Conservation (phyloP, 1,140 invertebrate species). For the Atta cephalotes region DNA sequence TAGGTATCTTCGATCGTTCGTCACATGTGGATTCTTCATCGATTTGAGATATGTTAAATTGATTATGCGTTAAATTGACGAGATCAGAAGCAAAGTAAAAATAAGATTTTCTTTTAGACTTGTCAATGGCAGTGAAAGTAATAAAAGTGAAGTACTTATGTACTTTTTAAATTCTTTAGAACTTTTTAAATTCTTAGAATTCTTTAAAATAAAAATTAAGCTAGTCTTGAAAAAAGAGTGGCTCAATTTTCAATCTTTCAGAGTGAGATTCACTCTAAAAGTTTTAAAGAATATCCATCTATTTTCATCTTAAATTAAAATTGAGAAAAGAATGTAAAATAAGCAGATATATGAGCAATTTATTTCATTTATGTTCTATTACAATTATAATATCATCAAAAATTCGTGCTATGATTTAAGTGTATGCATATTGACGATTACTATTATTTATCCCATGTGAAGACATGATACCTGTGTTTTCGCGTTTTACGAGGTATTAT, state of each 20-base stretch:
- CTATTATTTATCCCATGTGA: slow-evolving; percentile 18
- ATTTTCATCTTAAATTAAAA: background rate
- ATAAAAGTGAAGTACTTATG: background rate
- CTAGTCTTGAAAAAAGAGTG: too few species aligned
- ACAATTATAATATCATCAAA: background rate
- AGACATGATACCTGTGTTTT: slow-evolving; percentile 24
- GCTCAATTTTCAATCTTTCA: too few species aligned
- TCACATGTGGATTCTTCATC: slow-evolving; percentile 52
- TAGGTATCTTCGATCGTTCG: slow-evolving; percentile 69
- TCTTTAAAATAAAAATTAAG: too few species aligned
- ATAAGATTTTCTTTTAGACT: background rate
- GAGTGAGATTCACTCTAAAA: too few species aligned
- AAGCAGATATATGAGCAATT: background rate
- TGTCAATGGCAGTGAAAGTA: background rate
- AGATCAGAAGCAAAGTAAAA: slow-evolving; percentile 30
- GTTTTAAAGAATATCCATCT: background rate
- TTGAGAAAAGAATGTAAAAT: background rate
- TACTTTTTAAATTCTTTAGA: background rate
- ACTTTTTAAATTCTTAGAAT: too few species aligned
- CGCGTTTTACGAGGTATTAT: slow-evolving; percentile 35
- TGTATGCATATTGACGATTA: background rate
- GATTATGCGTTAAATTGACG: slow-evolving; percentile 55
- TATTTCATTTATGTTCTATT: background rate
- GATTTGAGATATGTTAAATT: slow-evolving; percentile 37
- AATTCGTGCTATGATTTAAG: background rate